Evolutionary conservation across 2,113 vertebrate species (phyloP).

Genomic region (Eudyptes chrysolophus): DNA sequence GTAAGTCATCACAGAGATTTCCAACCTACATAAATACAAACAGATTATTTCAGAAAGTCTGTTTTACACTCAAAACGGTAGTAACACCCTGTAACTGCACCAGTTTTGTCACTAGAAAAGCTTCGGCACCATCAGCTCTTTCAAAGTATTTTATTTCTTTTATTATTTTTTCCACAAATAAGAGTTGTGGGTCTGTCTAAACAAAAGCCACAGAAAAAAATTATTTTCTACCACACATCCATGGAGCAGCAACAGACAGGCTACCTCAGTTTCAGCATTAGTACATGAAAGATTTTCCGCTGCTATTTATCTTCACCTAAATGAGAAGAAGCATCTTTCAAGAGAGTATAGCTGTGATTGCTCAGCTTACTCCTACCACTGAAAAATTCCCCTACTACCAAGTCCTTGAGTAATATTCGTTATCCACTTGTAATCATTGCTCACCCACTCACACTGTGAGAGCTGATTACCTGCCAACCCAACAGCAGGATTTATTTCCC

Average conservation of each 20-base stretch:
- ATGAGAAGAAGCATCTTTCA: conserved; percentile 3
- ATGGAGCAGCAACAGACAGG: not conserved
- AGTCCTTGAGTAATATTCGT: conserved; percentile 13
- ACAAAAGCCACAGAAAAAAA: not conserved
- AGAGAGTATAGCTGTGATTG: not conserved
- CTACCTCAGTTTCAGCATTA: not conserved
- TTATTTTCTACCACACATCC: not conserved
- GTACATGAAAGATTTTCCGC: not conserved
- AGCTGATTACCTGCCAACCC: conserved; percentile 46
- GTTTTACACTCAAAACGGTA: not conserved
- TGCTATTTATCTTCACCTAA: not conserved
- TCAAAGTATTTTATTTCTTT: not conserved
- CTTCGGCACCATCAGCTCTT: not conserved
- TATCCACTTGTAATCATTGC: not conserved
- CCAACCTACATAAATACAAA: not conserved
- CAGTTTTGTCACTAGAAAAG: not conserved
- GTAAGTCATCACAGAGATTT: not conserved
- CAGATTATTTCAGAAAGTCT: not conserved
- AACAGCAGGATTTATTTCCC: conserved; percentile 38
- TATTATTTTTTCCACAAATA: not conserved
- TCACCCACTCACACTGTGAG: not conserved
- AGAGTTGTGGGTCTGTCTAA: not conserved
- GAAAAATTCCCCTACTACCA: not conserved
- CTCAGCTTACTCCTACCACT: conserved; percentile 12
- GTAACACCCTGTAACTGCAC: not conserved